phyloP scores from a whole-genome alignment of 2,888 invertebrate genomes.

The Trachelus iudaicus region DNA sequence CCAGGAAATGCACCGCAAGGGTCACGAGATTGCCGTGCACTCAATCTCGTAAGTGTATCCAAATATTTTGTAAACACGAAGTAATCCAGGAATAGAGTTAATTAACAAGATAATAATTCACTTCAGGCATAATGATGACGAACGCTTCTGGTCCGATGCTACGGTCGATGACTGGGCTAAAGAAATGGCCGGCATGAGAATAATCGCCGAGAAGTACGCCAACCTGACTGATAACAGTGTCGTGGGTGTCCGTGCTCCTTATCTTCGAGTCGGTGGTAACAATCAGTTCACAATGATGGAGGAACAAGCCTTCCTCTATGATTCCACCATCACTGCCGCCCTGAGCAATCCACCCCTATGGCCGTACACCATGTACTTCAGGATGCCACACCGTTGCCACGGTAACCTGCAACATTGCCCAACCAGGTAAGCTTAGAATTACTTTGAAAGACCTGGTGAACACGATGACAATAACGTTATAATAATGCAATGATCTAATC shows the following conservation, averaged over 20 bases:
- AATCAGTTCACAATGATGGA: slow-evolving; percentile 98
- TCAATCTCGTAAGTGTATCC: slow-evolving; percentile 85
- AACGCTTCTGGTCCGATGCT: slow-evolving; percentile 93
- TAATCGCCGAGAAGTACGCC: slow-evolving; percentile 89
- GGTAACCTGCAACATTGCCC: slow-evolving; percentile 93
- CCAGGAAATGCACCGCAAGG: slow-evolving; percentile 89
- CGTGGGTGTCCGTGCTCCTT: slow-evolving; percentile 91
- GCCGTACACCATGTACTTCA: slow-evolving; percentile 99
- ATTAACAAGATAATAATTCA: neutral
- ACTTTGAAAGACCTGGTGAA: neutral
- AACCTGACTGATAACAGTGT: slow-evolving; percentile 92
- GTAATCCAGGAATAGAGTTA: neutral
- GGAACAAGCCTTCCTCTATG: slow-evolving; percentile 94
- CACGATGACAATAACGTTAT: neutral
- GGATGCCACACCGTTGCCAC: slow-evolving; percentile 94
- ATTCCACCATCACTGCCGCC: slow-evolving; percentile 94
- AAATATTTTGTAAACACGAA: neutral
- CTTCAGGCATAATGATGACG: slow-evolving; percentile 87
- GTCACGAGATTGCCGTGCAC: slow-evolving; percentile 93
- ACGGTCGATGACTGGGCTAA: slow-evolving; percentile 94
- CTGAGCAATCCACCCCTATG: slow-evolving; percentile 92
- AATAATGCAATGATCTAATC: neutral
- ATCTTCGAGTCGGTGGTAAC: slow-evolving; percentile 92
- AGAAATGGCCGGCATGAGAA: slow-evolving; percentile 94
- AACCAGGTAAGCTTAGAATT: slow-evolving; percentile 69